Base-by-base conservation (phyloP, 2,888 invertebrate genomes). In the Drosophila colorata region DNA sequence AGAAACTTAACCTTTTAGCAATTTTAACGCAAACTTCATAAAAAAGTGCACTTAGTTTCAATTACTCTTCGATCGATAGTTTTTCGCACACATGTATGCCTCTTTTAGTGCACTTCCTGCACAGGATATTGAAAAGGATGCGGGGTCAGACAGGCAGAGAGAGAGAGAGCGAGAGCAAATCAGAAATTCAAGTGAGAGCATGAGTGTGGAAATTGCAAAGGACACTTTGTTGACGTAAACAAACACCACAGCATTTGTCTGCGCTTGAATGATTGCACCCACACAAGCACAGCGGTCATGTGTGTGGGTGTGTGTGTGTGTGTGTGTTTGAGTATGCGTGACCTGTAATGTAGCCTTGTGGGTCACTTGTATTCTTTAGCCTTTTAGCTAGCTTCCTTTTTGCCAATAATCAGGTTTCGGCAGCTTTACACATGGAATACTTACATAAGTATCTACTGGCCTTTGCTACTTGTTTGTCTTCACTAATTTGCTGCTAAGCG, bases 171-270 rank as follows among this genome's bases (percentile, higher is more conserved):
- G 23, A 43, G 16, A 31, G 43, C 25, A 25, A 51, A 63, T 51
- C 51, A 64, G 56, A 64, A 69, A 67, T 58, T 53, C 55, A 55
- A 66, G 67, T 55, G 59, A 43, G 13, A 53, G 35, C 55, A 47
- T 14, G 46, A 53, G 66, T 43, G 71, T 68, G 51, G 44, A 67
- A 79, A 70, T 73, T 74, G 75, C 74, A 59, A 53, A 77, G 63
- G 60, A 71, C 67, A 76, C 74, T 70, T 52, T 85, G 77, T 81
- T 75, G 73, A 67, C 80, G 71, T 56, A 69, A 80, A 74, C 78
- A 80, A 78, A 76, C 74, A 73, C 63, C 64, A 71, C 65, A 63
- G 66, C 83, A 83, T 86, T 86, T 80, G 84, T 80, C 80, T 86
- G 87, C 69, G 78, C 74, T 48, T 76, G 74, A 83, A 76, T 71